A percentile compares a stretch with the other conserved stretches of the same genome.
phyloP scores from a whole-genome alignment of 2,113 vertebrate genomes.

The Hydrochoerus hydrochaeris region DNA sequence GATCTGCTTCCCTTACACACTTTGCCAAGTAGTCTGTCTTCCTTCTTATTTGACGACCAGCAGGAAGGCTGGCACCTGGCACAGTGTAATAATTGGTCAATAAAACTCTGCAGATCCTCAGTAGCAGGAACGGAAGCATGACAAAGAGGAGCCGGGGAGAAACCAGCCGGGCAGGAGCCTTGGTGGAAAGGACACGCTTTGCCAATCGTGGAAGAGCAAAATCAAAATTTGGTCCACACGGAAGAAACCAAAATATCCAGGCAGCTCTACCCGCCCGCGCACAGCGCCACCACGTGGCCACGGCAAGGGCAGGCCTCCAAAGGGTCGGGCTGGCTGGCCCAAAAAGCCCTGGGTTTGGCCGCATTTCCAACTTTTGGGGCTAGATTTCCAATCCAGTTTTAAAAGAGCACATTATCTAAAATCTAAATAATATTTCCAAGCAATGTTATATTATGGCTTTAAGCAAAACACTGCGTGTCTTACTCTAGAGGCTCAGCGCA shows the following conservation, averaged over 20 bases:
- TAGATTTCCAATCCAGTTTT: neutral
- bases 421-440: neutral
- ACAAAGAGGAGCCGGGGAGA: fast-evolving
- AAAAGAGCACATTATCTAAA: neutral
- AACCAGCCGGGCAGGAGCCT: fast-evolving
- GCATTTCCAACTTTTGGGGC: neutral
- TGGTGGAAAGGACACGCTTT: neutral
- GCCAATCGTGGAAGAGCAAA: neutral
- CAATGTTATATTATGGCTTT: neutral
- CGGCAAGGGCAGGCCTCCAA: neutral
- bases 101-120: neutral
- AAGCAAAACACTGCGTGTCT: neutral
- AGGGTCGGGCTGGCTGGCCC: neutral
- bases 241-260: neutral
- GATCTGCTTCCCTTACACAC: neutral
- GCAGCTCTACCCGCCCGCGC: fast-evolving
- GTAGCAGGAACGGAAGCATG: neutral
- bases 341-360: fast-evolving
- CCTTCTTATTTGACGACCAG: neutral
- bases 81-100: neutral
- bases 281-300: neutral
- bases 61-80: neutral
- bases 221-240: fast-evolving
- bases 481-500: fast-evolving
- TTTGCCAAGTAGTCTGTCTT: neutral